Evolutionary conservation across 2,797 vertebrate species (phyloP), one percentile per base, ranked within the genome.

Genomic region (Odontamblyopus rebecca): DNA sequence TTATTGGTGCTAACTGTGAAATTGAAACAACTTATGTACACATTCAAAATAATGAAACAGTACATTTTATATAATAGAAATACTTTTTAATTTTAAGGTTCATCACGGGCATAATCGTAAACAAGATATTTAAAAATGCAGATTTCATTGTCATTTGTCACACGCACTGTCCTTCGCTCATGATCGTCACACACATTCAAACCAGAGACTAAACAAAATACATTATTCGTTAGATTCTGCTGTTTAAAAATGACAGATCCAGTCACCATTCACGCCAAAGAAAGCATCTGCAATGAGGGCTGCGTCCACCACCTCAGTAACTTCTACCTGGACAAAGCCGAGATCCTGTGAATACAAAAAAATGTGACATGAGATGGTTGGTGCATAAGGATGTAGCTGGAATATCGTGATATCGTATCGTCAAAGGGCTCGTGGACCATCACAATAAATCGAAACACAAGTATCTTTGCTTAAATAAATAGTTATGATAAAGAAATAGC

Each of bases 61-160:
- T 15, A 61, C 1, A 19, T 60, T 73, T 86, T 84, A 88, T 91
- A 82, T 90, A 93, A 94, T 93, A 95, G 93, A 94, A 95, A 95
- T 94, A 92, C 91, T 92, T 94, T 92, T 95, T 94, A 93, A 93
- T 94, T 92, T 89, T 81, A 91, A 88, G 87, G 74, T 91, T 92
- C 86, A 89, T 91, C 91, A 93, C 91, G 91, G 90, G 90, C 89
- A 90, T 93, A 86, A 86, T 86, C 73, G 85, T 93, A 91, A 91
- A 93, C 91, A 92, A 92, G 87, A 93, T 89, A 86, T 83, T 94
- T 92, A 94, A 94, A 94, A 94, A 94, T 90, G 92, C 88, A 90
- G 89, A 88, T 84, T 82, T 80, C 23, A 81, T 81, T 79, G 84
- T 85, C 61, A 61, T 70, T 85, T 32, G 38, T 76, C 76, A 84